phyloP scores from a whole-genome alignment of 2,113 vertebrate species.

The Grantiella picta region DNA sequence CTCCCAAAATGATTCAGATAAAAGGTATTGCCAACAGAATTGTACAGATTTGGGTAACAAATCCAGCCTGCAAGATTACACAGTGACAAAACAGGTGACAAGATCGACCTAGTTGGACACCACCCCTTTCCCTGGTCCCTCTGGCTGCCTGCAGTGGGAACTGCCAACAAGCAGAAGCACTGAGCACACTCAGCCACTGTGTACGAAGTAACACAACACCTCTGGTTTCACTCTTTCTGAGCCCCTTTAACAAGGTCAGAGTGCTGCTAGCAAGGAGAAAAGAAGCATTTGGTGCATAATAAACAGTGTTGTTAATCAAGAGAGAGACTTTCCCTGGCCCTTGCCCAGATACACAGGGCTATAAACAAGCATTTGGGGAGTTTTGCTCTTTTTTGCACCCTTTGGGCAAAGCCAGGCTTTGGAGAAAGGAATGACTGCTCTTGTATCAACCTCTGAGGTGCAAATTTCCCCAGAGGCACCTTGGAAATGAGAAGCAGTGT shows the following conservation, averaged over 20 bases:
- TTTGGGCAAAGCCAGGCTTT: background rate
- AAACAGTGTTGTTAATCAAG: background rate
- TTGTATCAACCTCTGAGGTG: background rate
- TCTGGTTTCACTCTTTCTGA: background rate
- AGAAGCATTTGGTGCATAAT: background rate
- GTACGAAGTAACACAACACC: background rate
- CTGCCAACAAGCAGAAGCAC: background rate
- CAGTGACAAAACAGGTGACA: background rate
- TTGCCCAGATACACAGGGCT: background rate
- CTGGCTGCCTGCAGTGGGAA: background rate
- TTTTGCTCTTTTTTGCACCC: background rate
- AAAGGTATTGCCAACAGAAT: background rate
- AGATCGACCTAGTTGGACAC: rapidly evolving
- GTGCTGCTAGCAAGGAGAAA: background rate
- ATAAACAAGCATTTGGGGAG: background rate
- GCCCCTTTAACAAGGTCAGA: background rate
- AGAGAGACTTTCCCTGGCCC: background rate
- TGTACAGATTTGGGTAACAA: background rate
- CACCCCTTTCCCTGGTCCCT: background rate
- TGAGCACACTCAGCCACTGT: background rate
- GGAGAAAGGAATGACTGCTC: background rate
- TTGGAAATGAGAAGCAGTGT: background rate
- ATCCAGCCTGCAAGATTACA: background rate
- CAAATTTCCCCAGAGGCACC: background rate
- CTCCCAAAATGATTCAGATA: background rate